Evolutionary conservation across 2,797 vertebrate genomes (phyloP), one percentile per base, ranked within the genome.

Genomic region (Bovichtus diacanthus): DNA sequence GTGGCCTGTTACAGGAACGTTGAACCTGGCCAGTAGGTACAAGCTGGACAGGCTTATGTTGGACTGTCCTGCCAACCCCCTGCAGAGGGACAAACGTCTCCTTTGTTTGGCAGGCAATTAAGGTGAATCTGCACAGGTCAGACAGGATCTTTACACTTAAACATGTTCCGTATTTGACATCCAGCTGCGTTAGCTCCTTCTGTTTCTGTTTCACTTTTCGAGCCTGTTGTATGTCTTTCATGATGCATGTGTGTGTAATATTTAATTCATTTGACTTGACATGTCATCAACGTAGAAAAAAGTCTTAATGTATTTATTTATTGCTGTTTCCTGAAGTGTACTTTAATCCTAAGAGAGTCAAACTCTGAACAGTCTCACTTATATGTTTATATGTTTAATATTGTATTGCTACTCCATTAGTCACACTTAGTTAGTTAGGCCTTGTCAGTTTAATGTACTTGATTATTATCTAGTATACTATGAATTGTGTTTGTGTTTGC

Each of bases 401-500:
- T 58, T 58, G 2, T n/a, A 27, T 13, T 41, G 29, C 66, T 59
- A 16, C 21, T 23, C 46, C 41, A 64, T 31, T 23, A 61, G n/a
- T 61, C 6, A 43, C 19, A 70, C 31, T 63, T 50, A 34, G 6
- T 51, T 15, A 31, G 39, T 36, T 15, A 63, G 43, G 21, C 10
- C 38, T 60, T 10, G 10, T 6, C 34, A 19, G 16, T 47, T 23
- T 49, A 38, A 70, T 50, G 12, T 38, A 41, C 18, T 9, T 49
- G n/a, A n/a, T n/a, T n/a, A 60, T 77, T 55, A 54, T 55, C 61
- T 18, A 5, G 12, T 15, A 15, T 27, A 27, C 56, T 62, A n/a
- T 68, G 58, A 47, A 51, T 43, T 54, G 9, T 59, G 70, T 80
- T 67, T 64, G 65, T 83, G 56, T 82, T 81, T 80, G 44, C 25